phyloP scores from a whole-genome alignment of 1,140 invertebrate species.

The Eueides isabella region DNA sequence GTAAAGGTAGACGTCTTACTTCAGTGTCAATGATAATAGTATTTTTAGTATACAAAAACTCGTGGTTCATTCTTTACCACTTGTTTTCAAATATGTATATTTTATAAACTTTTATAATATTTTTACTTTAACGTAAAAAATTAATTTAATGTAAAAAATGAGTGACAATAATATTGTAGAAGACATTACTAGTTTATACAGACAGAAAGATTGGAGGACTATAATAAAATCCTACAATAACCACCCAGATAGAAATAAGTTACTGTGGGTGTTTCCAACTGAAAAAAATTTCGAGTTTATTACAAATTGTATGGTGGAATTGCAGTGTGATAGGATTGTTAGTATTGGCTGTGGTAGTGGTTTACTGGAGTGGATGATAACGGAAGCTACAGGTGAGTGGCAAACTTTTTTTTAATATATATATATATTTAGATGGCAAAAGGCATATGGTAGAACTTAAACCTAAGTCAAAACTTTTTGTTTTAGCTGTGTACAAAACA shows the following conservation, averaged over 20 bases:
- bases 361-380: constrained; percentile 78
- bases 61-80: background rate
- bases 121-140: too few relatives aligned
- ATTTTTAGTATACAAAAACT: constrained; percentile 11
- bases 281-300: constrained; percentile 74
- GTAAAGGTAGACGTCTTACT: constrained; percentile 22
- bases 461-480: too few relatives aligned
- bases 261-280: constrained; percentile 78
- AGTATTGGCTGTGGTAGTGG: constrained; percentile 80
- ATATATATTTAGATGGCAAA: too few relatives aligned
- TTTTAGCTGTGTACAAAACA: too few relatives aligned
- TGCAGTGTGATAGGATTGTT: constrained; percentile 58
- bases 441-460: too few relatives aligned
- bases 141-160: constrained; percentile 4
- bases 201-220: constrained; percentile 66
- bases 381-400: constrained; percentile 64
- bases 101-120: background rate
- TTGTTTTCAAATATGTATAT: background rate
- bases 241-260: constrained; percentile 64
- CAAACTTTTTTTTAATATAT: too few relatives aligned
- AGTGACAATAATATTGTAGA: constrained; percentile 59
- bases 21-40: constrained; percentile 32
- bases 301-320: constrained; percentile 47
- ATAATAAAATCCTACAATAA: constrained; percentile 66
- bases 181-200: constrained; percentile 51